Conservation (phyloP, 2,113 vertebrate genomes). For the Nibea albiflora region DNA sequence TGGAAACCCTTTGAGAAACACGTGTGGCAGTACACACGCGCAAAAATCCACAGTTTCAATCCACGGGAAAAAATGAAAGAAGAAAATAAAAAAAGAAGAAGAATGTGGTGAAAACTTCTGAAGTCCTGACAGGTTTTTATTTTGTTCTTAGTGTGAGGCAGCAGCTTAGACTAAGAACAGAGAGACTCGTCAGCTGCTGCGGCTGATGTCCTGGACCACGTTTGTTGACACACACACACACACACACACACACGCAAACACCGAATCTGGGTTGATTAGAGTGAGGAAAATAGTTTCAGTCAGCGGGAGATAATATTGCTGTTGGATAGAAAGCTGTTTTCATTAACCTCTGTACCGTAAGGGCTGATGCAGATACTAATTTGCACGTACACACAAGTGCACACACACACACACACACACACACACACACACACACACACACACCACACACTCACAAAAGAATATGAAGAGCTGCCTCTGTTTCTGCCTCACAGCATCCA, state of each 20-base stretch:
- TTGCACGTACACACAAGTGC: neutral
- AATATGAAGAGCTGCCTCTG: neutral
- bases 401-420: neutral
- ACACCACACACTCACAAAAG: neutral
- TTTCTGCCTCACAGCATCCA: conserved; percentile 31
- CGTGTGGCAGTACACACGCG: too few relatives aligned
- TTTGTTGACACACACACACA: neutral
- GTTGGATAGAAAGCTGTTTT: conserved; percentile 33
- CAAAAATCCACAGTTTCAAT: neutral
- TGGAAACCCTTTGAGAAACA: neutral
- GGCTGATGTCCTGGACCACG: neutral
- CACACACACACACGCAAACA: neutral
- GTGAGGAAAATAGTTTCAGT: conserved; percentile 20
- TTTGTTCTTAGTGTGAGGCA: conserved; percentile 18
- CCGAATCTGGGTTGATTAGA: conserved; percentile 22
- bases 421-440: too few relatives aligned
- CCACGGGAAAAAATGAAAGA: neutral
- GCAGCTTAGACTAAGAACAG: conserved; percentile 19
- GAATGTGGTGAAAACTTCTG: neutral
- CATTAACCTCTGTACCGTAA: conserved; percentile 49
- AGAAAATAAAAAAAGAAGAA: neutral
- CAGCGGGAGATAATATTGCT: conserved; percentile 21
- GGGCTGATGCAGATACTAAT: neutral
- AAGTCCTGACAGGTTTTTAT: conserved; percentile 1
- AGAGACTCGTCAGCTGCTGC: neutral